These are phyloP conservation scores for Eupeodes latifasciatus DNA, from an alignment of 2,888 invertebrate species.

Conservation along the genomic window DNA sequence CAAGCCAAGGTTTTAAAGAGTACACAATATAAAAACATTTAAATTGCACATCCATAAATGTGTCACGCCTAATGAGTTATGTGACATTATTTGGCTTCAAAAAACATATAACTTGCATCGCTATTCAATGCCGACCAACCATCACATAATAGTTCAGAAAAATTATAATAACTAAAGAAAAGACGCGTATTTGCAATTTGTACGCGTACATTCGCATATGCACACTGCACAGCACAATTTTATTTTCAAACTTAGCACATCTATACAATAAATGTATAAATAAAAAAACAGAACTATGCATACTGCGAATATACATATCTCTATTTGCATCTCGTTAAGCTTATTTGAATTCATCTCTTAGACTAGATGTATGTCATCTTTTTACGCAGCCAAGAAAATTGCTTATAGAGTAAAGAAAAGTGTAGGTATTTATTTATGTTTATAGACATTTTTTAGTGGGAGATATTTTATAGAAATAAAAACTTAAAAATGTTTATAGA, in stretches of 20 bases:
- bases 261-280: not conserved
- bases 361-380: not conserved
- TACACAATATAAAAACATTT: not conserved
- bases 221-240: conserved; percentile 37
- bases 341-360: not conserved
- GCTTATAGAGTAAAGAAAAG: not conserved
- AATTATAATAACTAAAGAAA: not conserved
- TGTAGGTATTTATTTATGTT: not conserved
- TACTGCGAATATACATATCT: not conserved
- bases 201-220: conserved; percentile 37
- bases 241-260: not conserved
- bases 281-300: not conserved
- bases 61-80: conserved; percentile 59
- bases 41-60: conserved; percentile 42
- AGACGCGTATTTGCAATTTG: conserved; percentile 42
- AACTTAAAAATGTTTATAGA: not conserved
- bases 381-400: conserved; percentile 6
- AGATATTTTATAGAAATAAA: not conserved
- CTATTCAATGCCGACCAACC: conserved; percentile 43
- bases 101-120: conserved; percentile 47
- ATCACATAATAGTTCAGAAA: conserved; percentile 24
- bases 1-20: conserved; percentile 51
- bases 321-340: conserved; percentile 5
- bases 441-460: not conserved
- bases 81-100: conserved; percentile 43